Percentiles rank a stretch among this genome's conserved stretches.
Evolutionary conservation across 1,140 invertebrate species (phyloP).

Genomic region (Dinothrombium tinctorium): DNA sequence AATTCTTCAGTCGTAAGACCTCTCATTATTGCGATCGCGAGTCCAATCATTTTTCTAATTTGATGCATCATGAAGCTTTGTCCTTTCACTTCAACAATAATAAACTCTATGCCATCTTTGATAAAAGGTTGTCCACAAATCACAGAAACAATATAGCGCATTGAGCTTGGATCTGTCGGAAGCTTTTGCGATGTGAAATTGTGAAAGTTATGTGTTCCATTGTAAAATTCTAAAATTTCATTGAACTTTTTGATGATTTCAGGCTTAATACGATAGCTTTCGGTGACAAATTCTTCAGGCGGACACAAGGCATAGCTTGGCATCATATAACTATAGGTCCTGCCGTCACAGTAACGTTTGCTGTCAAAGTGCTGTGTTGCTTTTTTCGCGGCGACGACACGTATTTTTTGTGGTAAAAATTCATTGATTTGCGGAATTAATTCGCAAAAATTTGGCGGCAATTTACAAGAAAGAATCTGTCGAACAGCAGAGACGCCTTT

Average conservation of each 20-base stretch:
- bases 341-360: conserved; percentile 12
- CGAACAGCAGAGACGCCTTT: conserved; percentile 60
- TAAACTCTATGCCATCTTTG: conserved; percentile 56
- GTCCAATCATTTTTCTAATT: conserved; percentile 85
- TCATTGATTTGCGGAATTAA: conserved; percentile 46
- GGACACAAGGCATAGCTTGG: conserved; percentile 72
- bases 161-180: conserved; percentile 53
- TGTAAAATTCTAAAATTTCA: conserved; percentile 40
- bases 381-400: conserved; percentile 39
- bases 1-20: conserved; percentile 37
- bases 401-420: conserved; percentile 57
- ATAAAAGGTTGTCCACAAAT: conserved; percentile 45
- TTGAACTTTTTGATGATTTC: conserved; percentile 30
- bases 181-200: conserved; percentile 83
- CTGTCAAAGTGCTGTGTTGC: conserved; percentile 18
- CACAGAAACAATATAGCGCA: conserved; percentile 52
- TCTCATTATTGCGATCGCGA: conserved; percentile 50
- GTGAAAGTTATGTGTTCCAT: conserved; percentile 85
- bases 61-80: conserved; percentile 99
- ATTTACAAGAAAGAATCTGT: conserved; percentile 76
- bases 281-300: conserved; percentile 27
- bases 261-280: conserved; percentile 35
- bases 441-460: conserved; percentile 37
- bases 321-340: conserved; percentile 61
- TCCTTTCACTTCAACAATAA: conserved; percentile 59